Evolutionary conservation across 2,797 vertebrate genomes (phyloP).

Genomic region (Sternarchorhynchus goeldii): DNA sequence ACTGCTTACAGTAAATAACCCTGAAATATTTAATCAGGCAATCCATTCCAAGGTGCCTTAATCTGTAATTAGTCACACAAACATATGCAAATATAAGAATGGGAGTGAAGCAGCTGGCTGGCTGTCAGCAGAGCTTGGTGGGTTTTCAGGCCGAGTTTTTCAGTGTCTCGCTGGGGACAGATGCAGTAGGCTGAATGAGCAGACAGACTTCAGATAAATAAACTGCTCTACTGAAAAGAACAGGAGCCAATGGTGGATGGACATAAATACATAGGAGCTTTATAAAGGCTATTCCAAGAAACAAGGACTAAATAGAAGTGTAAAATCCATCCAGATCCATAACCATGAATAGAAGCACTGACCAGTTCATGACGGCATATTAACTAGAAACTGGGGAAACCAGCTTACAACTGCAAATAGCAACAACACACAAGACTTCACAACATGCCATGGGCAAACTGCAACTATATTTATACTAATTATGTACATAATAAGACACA

Average conservation of each 20-base stretch:
- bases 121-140: conserved; percentile 46
- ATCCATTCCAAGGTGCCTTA: conserved; percentile 54
- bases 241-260: not conserved
- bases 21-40: conserved; percentile 54
- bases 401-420: too few species aligned
- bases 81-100: conserved; percentile 65
- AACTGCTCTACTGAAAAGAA: conserved; percentile 41
- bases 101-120: conserved; percentile 47
- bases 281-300: too few species aligned
- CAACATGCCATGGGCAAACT: too few species aligned
- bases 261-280: too few species aligned
- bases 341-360: too few species aligned
- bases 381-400: too few species aligned
- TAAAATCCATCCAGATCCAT: too few species aligned
- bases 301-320: too few species aligned
- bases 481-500: too few species aligned
- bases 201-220: conserved; percentile 57
- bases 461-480: too few species aligned
- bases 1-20: conserved; percentile 49
- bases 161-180: conserved; percentile 44
- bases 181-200: conserved; percentile 51
- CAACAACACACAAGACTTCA: too few species aligned
- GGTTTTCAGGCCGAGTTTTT: conserved; percentile 46
- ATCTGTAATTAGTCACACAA: conserved; percentile 62
- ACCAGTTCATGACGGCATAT: too few species aligned